phyloP scores from a whole-genome alignment of 2,797 vertebrate genomes.

The Heterohyrax brucei region DNA sequence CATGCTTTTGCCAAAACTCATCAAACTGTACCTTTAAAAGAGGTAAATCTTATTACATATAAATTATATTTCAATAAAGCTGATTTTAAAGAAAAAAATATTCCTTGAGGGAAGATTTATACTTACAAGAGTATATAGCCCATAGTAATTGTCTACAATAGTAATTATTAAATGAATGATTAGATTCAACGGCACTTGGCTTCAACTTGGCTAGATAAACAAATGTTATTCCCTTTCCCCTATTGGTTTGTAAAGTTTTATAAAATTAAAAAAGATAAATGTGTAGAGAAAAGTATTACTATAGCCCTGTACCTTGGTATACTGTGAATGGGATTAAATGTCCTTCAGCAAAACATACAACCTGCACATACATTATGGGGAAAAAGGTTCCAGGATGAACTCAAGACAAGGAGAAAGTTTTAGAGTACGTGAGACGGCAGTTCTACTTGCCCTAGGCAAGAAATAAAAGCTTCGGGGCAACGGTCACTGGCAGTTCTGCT shows the following conservation, averaged over 20 bases:
- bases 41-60: background rate
- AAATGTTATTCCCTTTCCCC: background rate
- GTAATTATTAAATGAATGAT: conserved; percentile 1
- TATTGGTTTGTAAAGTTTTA: conserved; percentile 45
- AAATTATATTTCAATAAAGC: background rate
- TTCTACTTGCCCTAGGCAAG: background rate
- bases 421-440: background rate
- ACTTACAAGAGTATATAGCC: background rate
- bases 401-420: background rate
- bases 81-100: conserved; percentile 40
- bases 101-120: background rate
- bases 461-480: background rate
- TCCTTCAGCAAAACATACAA: background rate
- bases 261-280: background rate
- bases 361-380: background rate
- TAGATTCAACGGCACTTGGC: background rate
- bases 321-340: background rate
- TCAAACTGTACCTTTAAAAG: background rate
- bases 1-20: conserved; percentile 17
- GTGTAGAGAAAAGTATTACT: background rate
- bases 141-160: background rate
- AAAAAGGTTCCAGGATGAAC: background rate
- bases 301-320: background rate
- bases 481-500: background rate
- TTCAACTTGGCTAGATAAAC: background rate